phyloP scores from a whole-genome alignment of 2,888 invertebrate species.

The Drosophila stalkeri region DNA sequence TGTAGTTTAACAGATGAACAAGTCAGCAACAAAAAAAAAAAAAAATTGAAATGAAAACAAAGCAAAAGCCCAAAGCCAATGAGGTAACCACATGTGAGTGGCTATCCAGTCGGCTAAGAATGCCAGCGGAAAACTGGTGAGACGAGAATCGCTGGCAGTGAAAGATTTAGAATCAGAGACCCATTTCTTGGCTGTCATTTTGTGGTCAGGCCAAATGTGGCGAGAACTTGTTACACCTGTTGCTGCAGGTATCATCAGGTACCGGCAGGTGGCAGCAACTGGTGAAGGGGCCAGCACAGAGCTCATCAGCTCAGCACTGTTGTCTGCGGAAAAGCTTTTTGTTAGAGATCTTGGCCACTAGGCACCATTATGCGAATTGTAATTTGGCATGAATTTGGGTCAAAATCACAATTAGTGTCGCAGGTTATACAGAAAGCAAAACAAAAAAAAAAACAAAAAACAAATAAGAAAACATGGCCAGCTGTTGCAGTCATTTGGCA shows the following conservation, averaged over 20 bases:
- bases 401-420: constrained; percentile 77
- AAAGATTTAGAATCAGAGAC: constrained; percentile 59
- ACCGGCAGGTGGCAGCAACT: constrained; percentile 18
- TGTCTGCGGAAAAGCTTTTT: constrained; percentile 36
- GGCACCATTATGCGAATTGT: constrained; percentile 60
- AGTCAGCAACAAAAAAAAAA: constrained; percentile 36
- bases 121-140: constrained; percentile 55
- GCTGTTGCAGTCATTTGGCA: constrained; percentile 32
- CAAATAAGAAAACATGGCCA: constrained; percentile 13
- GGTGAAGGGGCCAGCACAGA: constrained; percentile 27
- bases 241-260: constrained; percentile 26
- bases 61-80: constrained; percentile 58
- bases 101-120: constrained; percentile 22
- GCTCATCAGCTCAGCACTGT: constrained; percentile 37
- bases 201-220: constrained; percentile 66
- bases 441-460: constrained; percentile 7
- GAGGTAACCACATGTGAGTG: constrained; percentile 76
- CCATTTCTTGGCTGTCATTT: constrained; percentile 76
- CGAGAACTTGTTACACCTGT: constrained; percentile 82
- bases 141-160: constrained; percentile 52
- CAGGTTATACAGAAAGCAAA: constrained; percentile 41
- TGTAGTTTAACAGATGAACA: constrained; percentile 61
- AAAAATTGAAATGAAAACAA: constrained; percentile 70
- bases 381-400: constrained; percentile 77
- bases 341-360: constrained; percentile 39